Evolutionary conservation across 1,140 invertebrate genomes (phyloP), one percentile per base, ranked within the genome.

Genomic region (Neomicropteryx cornuta): DNA sequence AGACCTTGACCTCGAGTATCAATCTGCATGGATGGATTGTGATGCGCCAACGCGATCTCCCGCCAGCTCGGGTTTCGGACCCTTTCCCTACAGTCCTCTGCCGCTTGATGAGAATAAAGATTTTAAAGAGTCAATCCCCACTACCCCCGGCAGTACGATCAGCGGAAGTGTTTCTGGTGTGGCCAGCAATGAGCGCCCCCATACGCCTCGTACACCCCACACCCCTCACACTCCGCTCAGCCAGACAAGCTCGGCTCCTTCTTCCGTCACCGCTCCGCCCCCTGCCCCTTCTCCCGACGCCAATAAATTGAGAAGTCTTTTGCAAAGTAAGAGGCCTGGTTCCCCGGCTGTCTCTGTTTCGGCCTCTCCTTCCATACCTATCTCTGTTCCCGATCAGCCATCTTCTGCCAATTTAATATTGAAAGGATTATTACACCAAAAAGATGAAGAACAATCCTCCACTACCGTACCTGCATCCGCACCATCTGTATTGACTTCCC

Each of bases 361-460:
- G n/a, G n/a, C 44, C 2, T 42, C 37, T 18, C 50, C 43, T 19
- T 18, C 47, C 37, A 33, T 50, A 35, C 42, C 46, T 32, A 33
- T 13, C 11, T 30, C 35, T 18, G n/a, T 8, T 18, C 10, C 2
- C 13, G 24, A 36, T 18, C 39, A 13, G 2, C 10, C 36, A 5
- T 38, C 44, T 36, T 52, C 55, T 53, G 50, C 14, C 29, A 47
- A 47, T 33, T 32, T 42, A 17, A 82, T 84, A 58, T 61, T 83
- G 28, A 83, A 85, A 54, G 76, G 70, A 27, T 56, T 86, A 48
- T 62, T 86, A 27, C 81, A 83, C 55, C 74, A 80, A 49, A 73
- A 78, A 33, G 83, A 87, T 37, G 83, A 87, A 28, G 76, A 80
- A 32, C 76, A 82, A 23, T 30, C 33, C n/a, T n/a, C n/a, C n/a